Evolutionary conservation across 2,888 invertebrate genomes (phyloP).

Genomic region (Cylindroiulus punctatus): DNA sequence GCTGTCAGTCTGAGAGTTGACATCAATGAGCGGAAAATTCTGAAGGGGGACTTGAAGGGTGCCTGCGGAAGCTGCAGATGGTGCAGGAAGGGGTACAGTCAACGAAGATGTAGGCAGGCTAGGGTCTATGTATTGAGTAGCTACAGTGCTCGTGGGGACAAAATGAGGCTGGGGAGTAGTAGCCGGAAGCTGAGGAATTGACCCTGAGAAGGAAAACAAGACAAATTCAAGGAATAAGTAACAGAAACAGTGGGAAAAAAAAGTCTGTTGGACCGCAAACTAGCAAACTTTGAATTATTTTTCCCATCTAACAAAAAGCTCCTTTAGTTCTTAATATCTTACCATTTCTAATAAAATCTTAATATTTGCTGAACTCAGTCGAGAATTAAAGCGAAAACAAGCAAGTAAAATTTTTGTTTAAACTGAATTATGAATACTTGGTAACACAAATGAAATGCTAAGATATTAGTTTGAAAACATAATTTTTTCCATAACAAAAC

Average conservation of each 20-base stretch:
- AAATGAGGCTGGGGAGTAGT: slow-evolving; percentile 53
- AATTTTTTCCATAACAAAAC: no score
- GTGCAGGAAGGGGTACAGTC: slow-evolving; percentile 58
- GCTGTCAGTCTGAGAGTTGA: slow-evolving; percentile 97
- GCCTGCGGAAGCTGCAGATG: slow-evolving; percentile 62
- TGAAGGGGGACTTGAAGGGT: slow-evolving; percentile 58
- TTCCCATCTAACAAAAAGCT: no score
- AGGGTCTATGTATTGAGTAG: slow-evolving; percentile 59
- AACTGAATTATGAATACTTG: no score
- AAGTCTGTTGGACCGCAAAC: neutral
- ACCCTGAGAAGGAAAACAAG: slow-evolving; percentile 52
- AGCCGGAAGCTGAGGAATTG: slow-evolving; percentile 59
- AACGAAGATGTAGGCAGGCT: slow-evolving; percentile 57
- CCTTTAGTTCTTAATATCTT: no score
- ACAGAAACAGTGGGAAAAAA: neutral
- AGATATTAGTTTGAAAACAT: no score
- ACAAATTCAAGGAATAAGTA: neutral
- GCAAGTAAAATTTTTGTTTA: no score
- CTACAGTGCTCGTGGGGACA: slow-evolving; percentile 57
- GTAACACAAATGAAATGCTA: no score
- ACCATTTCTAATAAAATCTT: no score
- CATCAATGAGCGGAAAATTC: slow-evolving; percentile 71
- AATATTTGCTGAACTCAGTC: no score
- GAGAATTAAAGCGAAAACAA: no score
- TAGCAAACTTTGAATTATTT: no score